Evolutionary conservation across 2,113 vertebrate species (phyloP).

Genomic region (Vulpes vulpes): DNA sequence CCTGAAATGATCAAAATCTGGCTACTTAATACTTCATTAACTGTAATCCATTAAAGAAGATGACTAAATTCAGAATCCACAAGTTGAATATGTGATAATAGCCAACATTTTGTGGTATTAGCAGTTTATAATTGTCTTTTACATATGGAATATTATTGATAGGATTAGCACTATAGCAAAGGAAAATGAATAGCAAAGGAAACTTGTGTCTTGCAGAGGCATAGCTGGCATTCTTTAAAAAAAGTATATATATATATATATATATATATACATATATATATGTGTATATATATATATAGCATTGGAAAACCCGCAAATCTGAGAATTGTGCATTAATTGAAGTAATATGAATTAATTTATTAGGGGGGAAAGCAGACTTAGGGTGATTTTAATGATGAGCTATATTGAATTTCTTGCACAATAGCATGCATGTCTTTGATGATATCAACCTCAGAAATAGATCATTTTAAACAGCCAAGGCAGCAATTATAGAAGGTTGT

Average conservation of each 20-base stretch:
- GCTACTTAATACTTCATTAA: conserved; percentile 26
- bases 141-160: neutral
- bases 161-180: neutral
- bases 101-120: conserved; percentile 11
- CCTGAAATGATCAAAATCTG: neutral
- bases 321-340: conserved; percentile 28
- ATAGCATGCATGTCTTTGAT: conserved; percentile 35
- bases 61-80: conserved; percentile 18
- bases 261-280: too few relatives aligned
- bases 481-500: conserved; percentile 64
- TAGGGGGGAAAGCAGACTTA: conserved; percentile 41
- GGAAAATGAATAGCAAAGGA: neutral
- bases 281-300: neutral
- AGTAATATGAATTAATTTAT: neutral
- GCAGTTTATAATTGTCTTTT: conserved; percentile 30
- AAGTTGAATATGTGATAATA: neutral
- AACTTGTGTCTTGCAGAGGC: neutral
- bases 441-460: conserved; percentile 63
- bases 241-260: neutral
- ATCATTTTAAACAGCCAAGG: conserved; percentile 67
- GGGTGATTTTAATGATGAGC: conserved; percentile 45
- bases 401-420: conserved; percentile 49
- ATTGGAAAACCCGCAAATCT: conserved; percentile 10
- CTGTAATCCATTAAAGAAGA: conserved; percentile 9
- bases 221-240: neutral